Conservation (phyloP, 2,113 vertebrate genomes). For the Panthera leo region DNA sequence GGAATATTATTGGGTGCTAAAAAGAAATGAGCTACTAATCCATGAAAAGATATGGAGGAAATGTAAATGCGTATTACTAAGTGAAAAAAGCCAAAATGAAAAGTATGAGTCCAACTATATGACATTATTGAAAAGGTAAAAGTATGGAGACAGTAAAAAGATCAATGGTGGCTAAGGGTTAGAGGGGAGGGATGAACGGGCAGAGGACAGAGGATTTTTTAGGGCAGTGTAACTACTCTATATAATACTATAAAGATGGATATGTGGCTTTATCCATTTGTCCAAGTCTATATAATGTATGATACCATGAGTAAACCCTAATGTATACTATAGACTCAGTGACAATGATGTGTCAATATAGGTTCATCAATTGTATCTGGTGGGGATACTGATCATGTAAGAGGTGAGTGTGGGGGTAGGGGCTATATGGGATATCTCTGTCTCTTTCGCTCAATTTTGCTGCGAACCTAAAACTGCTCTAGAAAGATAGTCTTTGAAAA, state of each 20-base stretch:
- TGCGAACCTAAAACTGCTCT: neutral
- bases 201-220: neutral
- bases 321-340: neutral
- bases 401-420: neutral
- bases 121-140: neutral
- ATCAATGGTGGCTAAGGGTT: neutral
- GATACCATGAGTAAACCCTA: neutral
- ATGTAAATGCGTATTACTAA: neutral
- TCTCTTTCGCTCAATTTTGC: neutral
- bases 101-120: neutral
- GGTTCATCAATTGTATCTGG: neutral
- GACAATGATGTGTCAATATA: neutral
- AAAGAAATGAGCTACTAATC: neutral
- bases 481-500: neutral
- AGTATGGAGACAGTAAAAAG: neutral
- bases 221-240: neutral
- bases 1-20: neutral
- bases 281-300: neutral
- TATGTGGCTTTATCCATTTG: neutral
- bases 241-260: neutral
- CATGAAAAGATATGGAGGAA: neutral
- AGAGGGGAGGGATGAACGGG: neutral
- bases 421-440: neutral
- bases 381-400: neutral
- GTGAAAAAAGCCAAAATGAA: neutral